phyloP scores from a whole-genome alignment of 2,888 invertebrate species.

The Rhamnusium bicolor region DNA sequence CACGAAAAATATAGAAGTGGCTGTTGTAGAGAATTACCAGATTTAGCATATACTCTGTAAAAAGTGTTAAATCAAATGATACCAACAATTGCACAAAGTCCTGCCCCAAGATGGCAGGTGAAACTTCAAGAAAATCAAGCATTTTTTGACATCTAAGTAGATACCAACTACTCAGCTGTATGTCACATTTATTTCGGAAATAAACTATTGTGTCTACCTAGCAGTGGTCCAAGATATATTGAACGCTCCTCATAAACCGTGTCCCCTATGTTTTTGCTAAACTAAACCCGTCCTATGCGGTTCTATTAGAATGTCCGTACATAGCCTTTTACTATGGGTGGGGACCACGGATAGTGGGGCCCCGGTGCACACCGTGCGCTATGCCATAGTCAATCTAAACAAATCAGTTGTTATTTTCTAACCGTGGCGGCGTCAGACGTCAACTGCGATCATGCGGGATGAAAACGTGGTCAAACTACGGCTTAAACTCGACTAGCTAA shows the following conservation, averaged over 20 bases:
- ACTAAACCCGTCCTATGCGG: conserved; percentile 35
- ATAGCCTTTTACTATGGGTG: conserved; percentile 57
- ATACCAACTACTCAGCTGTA: no score
- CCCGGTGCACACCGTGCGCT: conserved; percentile 46
- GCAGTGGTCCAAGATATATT: conserved; percentile 13
- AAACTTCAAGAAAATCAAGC: no score
- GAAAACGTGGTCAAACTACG: conserved; percentile 22
- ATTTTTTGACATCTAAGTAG: no score
- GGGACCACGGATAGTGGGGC: conserved; percentile 51
- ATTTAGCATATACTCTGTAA: no score
- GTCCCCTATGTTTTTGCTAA: conserved; percentile 40
- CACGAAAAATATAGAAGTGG: no score
- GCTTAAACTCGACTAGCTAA: conserved; percentile 10
- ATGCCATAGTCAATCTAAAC: conserved; percentile 45
- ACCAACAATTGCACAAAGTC: no score
- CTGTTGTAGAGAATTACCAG: no score
- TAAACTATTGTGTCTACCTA: no score
- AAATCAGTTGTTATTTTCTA: conserved; percentile 43
- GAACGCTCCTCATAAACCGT: conserved; percentile 30
- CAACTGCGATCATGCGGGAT: conserved; percentile 31
- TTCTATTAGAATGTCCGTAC: conserved; percentile 56
- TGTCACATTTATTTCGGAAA: no score
- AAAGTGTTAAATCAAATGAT: no score
- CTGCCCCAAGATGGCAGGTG: no score
- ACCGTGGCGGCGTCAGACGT: conserved; percentile 36